phyloP scores from a whole-genome alignment of 53 echinoderm and acorn worm genomes.

The Hippasteria phrygiana region DNA sequence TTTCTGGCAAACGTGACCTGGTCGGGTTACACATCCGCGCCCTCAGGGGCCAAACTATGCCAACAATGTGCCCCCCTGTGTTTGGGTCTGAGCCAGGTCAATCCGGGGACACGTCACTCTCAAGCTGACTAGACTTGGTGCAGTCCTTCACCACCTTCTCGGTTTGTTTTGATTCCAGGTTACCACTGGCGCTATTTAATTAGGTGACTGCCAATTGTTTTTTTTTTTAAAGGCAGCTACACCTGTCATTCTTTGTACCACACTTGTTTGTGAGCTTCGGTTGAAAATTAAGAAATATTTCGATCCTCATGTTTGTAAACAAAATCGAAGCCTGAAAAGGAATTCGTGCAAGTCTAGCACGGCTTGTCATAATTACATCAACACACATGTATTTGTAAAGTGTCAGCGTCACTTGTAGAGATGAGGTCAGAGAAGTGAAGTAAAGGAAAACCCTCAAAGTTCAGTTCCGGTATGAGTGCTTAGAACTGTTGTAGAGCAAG shows the following conservation, averaged over 20 bases:
- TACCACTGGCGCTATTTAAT: too few species aligned
- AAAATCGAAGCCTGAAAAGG: not conserved
- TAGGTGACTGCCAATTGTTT: too few species aligned
- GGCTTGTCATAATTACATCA: conserved; percentile 22
- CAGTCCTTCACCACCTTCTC: not conserved
- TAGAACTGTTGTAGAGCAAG: not conserved
- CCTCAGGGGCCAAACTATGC: conserved; percentile 57
- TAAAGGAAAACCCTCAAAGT: not conserved
- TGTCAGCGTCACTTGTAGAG: not conserved
- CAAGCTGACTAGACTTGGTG: conserved; percentile 7
- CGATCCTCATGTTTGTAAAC: not conserved
- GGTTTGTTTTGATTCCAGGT: too few species aligned
- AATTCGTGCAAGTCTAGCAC: conserved; percentile 1
- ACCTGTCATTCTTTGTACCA: not conserved
- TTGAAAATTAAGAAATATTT: too few species aligned
- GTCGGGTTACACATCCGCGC: conserved; percentile 45
- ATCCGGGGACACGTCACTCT: conserved; percentile 34
- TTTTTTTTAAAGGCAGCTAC: not conserved
- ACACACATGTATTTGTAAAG: conserved; percentile 14
- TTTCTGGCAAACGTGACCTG: not conserved
- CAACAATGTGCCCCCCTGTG: conserved; percentile 49
- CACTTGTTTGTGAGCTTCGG: too few species aligned
- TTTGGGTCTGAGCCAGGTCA: conserved; percentile 43
- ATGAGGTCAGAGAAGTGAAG: not conserved
- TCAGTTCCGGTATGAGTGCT: not conserved